phyloP scores from a whole-genome alignment of 1,140 invertebrate species.

The Scaptomyza graminum region DNA sequence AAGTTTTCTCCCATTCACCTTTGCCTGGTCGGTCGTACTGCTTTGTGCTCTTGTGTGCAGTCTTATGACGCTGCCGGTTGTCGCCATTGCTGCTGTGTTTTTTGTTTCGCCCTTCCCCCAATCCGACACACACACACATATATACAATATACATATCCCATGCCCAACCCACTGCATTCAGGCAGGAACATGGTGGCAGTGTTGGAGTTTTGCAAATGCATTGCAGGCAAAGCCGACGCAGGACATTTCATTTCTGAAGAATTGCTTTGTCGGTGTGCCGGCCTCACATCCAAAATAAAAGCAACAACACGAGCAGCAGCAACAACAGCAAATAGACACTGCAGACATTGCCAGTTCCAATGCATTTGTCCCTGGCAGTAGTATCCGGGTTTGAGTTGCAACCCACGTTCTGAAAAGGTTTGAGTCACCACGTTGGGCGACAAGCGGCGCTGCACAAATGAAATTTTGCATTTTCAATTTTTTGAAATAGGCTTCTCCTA shows the following conservation, averaged over 20 bases:
- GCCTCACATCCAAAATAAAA: conserved; percentile 58
- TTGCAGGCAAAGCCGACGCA: conserved; percentile 52
- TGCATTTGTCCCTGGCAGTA: conserved; percentile 48
- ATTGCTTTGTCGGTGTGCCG: conserved; percentile 71
- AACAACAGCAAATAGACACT: conserved; percentile 9
- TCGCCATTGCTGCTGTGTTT: conserved; percentile 55
- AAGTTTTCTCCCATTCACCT: conserved; percentile 5
- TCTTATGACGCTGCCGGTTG: conserved; percentile 76
- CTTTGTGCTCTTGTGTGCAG: conserved; percentile 54
- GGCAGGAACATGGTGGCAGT: background rate
- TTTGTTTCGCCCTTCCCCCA: conserved; percentile 26
- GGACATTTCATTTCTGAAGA: conserved; percentile 82
- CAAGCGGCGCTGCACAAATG: conserved; percentile 67
- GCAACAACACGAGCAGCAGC: conserved; percentile 20
- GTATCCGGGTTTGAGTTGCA: conserved; percentile 7
- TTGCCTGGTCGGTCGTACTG: conserved; percentile 5
- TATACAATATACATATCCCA: background rate
- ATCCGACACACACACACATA: too few species aligned
- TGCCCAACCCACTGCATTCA: conserved; percentile 3
- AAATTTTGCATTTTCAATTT: conserved; percentile 83
- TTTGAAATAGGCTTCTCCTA: conserved; percentile 80
- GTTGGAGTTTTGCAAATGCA: conserved; percentile 62
- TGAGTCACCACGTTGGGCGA: conserved; percentile 29
- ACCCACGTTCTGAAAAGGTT: background rate
- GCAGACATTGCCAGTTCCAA: conserved; percentile 46